These are phyloP conservation scores for Scortum barcoo DNA, from an alignment of 2,113 vertebrate species.

Conservation along the genomic window DNA sequence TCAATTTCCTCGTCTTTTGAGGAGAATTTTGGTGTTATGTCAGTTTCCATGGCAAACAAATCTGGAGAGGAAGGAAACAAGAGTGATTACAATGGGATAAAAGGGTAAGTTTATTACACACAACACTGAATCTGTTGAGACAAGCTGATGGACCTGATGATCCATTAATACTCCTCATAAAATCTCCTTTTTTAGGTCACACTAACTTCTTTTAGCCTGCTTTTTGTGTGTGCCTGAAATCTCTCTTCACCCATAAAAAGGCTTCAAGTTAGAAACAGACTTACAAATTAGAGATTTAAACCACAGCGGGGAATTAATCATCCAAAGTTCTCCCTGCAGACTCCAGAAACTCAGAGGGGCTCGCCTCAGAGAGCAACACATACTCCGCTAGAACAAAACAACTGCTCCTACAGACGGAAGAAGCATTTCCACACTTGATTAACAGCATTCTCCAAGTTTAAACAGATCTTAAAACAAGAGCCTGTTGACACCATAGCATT, in stretches of 20 bases:
- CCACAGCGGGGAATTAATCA: slow-evolving; percentile 22
- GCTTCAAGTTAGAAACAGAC: neutral
- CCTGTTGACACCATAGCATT: neutral
- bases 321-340: slow-evolving; percentile 1
- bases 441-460: neutral
- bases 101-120: neutral
- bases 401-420: neutral
- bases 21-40: slow-evolving; percentile 93
- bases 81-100: neutral
- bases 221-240: neutral
- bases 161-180: neutral
- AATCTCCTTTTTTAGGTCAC: neutral
- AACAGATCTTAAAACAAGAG: neutral
- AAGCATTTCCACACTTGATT: neutral
- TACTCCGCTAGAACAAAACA: neutral
- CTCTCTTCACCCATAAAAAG: neutral
- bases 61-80: slow-evolving; percentile 75
- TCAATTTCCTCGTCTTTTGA: slow-evolving; percentile 95
- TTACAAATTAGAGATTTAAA: slow-evolving; percentile 20
- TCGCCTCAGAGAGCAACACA: neutral
- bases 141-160: neutral
- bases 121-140: neutral
- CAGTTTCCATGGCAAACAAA: slow-evolving; percentile 91
- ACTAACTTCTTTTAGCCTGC: neutral
- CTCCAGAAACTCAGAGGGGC: neutral